Percentiles rank a stretch among this genome's conserved stretches.
Evolutionary conservation across 2,797 vertebrate genomes (phyloP).

Genomic region (Sparus aurata): DNA sequence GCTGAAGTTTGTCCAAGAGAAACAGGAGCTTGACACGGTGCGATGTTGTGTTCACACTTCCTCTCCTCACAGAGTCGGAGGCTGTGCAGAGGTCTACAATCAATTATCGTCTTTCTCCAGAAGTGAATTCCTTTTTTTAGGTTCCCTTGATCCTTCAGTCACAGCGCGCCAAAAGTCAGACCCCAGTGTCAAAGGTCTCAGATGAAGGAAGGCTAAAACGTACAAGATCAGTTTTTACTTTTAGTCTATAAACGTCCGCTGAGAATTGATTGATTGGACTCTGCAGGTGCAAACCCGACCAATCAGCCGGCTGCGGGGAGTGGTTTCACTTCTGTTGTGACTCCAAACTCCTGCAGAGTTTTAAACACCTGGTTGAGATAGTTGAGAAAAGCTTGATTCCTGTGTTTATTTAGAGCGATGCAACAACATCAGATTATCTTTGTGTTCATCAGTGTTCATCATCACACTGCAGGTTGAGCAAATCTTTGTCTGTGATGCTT

Average conservation of each 20-base stretch:
- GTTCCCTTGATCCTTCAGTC: not conserved
- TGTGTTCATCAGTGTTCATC: not conserved
- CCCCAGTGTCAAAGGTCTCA: not conserved
- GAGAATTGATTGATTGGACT: not conserved
- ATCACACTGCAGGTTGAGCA: not conserved
- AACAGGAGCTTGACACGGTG: too few relatives aligned
- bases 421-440: not conserved
- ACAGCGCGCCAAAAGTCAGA: not conserved
- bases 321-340: not conserved
- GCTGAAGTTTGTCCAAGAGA: not conserved
- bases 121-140: not conserved
- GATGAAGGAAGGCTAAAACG: not conserved
- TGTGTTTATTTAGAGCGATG: not conserved
- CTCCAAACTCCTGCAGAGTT: slow-evolving; percentile 8
- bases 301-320: not conserved
- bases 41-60: too few relatives aligned
- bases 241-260: not conserved
- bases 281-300: not conserved
- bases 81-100: too few relatives aligned
- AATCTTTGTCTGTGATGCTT: not conserved
- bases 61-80: not conserved
- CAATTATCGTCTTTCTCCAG: too few relatives aligned
- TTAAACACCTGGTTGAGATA: not conserved
- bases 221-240: slow-evolving; percentile 16
- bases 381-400: not conserved